These are phyloP conservation scores for Passer montanus DNA, from an alignment of 2,113 vertebrate genomes.

Conservation along the genomic window DNA sequence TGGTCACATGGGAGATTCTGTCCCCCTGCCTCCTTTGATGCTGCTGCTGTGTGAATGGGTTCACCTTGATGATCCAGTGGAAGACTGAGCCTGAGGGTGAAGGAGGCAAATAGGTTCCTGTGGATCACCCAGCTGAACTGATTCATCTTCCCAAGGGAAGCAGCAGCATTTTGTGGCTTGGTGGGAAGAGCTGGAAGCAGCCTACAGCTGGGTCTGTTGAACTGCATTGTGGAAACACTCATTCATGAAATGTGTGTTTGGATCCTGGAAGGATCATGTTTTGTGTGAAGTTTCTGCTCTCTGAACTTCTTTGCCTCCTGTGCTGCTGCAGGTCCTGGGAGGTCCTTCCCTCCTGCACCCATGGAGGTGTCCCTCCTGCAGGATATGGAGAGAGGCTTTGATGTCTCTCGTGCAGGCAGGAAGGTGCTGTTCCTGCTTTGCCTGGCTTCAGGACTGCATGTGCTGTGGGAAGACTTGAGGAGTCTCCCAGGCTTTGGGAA, in stretches of 20 bases:
- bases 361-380: neutral
- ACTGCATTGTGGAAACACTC: neutral
- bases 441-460: neutral
- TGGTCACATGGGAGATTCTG: neutral
- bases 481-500: neutral
- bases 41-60: neutral
- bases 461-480: neutral
- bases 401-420: neutral
- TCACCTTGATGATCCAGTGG: neutral
- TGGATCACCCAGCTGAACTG: neutral
- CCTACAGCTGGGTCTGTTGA: neutral
- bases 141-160: neutral
- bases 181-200: neutral
- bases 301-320: neutral
- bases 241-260: neutral
- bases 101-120: neutral
- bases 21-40: neutral
- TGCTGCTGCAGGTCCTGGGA: neutral
- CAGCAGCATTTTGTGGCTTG: neutral
- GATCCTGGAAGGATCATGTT: neutral
- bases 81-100: neutral
- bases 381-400: neutral
- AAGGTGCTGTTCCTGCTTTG: neutral
- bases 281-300: neutral
- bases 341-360: neutral